Base-by-base conservation (phyloP, 2,888 invertebrate species). In the Cosmopolites sordidus region DNA sequence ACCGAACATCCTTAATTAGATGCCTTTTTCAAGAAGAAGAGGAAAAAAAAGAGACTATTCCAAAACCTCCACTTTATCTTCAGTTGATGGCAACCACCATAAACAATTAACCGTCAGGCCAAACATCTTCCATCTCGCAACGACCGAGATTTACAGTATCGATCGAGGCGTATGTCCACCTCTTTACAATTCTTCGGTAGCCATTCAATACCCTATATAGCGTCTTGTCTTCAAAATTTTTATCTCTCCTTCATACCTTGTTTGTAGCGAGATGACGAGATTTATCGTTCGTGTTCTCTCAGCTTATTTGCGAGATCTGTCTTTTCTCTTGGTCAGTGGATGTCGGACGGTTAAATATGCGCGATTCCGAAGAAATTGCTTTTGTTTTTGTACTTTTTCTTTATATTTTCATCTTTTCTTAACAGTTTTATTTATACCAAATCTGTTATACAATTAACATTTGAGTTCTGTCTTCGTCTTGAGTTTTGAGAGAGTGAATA, bases 241-340 rank as follows among this genome's bases (percentile, higher is more conserved):
- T 73, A 73, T 73, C 72, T 72, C 70, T 72, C 69, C 69, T 71
- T 69, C 70, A 71, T 69, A 68, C 71, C 73, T 72, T 73, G 72
- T 73, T 71, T 70, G 71, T 71, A 71, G 67, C 67, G 68, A 68
- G 68, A 67, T 69, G 65, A 66, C 68, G 67, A 67, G 70, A 72
- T 72, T 71, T 72, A 71, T 71, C 61, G 65, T 59, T 60, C 61
- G 60, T 64, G 66, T 68, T 64, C 62, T 61, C 63, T 63, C 59
- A 58, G 63, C 65, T 68, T 68, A 69, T 69, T 69, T 69, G 68
- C 65, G 67, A 68, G 60, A 63, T 59, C 46, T 54, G 57, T 56
- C 56, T 49, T 48, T 18, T 22, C 22, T 8, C 4, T 8, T 22
- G 22, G 22, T 8, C 22, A 22, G 22, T 22, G 22, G 22, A 5